phyloP scores from a whole-genome alignment of 2,113 vertebrate species.

The Antigone vipio region DNA sequence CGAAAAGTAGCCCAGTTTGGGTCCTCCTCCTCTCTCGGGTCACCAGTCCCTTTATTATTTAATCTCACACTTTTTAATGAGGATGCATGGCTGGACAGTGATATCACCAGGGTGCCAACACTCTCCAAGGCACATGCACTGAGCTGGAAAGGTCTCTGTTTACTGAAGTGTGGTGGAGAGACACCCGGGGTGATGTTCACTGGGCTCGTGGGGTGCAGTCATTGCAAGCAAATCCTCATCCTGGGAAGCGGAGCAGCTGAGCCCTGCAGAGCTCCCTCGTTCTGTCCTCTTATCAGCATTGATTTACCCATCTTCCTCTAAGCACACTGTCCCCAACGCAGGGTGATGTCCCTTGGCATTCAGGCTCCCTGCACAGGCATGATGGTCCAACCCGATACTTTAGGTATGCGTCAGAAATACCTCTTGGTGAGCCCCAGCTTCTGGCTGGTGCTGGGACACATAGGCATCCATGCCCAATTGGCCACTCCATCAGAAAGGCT shows the following conservation, averaged over 20 bases:
- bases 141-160: not conserved
- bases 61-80: not conserved
- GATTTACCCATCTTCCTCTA: not conserved
- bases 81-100: not conserved
- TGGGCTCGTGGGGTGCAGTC: not conserved
- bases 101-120: not conserved
- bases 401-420: not conserved
- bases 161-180: not conserved
- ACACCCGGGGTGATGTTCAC: not conserved
- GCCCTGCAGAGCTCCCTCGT: not conserved
- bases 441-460: not conserved
- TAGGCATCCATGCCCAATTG: accelerated
- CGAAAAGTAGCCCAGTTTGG: accelerated
- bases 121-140: accelerated
- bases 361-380: not conserved
- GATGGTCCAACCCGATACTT: not conserved
- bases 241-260: not conserved
- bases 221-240: not conserved
- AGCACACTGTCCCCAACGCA: accelerated
- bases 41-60: not conserved
- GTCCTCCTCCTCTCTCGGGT: not conserved
- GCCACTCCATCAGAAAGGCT: not conserved
- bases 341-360: not conserved
- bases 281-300: not conserved
- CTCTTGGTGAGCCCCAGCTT: not conserved